These are phyloP conservation scores for Clarias batrachus DNA, from an alignment of 2,113 vertebrate species.

Conservation along the genomic window DNA sequence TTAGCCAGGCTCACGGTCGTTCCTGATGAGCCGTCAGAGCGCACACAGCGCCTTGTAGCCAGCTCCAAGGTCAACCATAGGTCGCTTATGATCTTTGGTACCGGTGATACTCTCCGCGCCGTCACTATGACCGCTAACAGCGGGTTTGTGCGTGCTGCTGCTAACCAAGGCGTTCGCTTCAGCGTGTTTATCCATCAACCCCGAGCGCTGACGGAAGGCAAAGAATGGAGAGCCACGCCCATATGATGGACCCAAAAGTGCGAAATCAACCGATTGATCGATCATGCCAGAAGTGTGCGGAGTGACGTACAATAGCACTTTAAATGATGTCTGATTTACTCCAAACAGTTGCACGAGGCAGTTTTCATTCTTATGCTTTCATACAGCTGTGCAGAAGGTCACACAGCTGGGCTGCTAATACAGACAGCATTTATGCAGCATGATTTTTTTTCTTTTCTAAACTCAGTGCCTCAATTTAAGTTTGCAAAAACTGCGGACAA, in stretches of 20 bases:
- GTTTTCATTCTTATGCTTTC: background rate
- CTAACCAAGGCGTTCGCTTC: slow-evolving; percentile 92
- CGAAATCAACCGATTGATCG: background rate
- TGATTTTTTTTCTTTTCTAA: slow-evolving; percentile 15
- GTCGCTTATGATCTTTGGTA: slow-evolving; percentile 91
- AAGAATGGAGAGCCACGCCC: slow-evolving; percentile 84
- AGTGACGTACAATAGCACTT: slow-evolving; percentile 4
- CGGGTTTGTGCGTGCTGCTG: slow-evolving; percentile 90
- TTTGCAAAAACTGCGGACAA: slow-evolving; percentile 17
- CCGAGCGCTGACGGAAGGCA: slow-evolving; percentile 90
- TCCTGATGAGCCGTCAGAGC: slow-evolving; percentile 84
- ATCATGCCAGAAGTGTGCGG: no score
- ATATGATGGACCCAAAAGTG: slow-evolving; percentile 60
- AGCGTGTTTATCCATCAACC: slow-evolving; percentile 95
- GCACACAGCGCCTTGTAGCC: slow-evolving; percentile 78
- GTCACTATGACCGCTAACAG: slow-evolving; percentile 96
- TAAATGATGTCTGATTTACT: background rate
- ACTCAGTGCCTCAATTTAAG: slow-evolving; percentile 43
- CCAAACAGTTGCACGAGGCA: background rate
- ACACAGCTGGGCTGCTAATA: slow-evolving; percentile 26
- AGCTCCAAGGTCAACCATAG: slow-evolving; percentile 90
- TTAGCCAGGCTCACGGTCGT: slow-evolving; percentile 81
- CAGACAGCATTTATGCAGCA: background rate
- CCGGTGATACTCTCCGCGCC: slow-evolving; percentile 86
- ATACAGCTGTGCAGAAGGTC: background rate